Conservation (phyloP, 2,113 vertebrate genomes). For the Hippocampus mohnikei region DNA sequence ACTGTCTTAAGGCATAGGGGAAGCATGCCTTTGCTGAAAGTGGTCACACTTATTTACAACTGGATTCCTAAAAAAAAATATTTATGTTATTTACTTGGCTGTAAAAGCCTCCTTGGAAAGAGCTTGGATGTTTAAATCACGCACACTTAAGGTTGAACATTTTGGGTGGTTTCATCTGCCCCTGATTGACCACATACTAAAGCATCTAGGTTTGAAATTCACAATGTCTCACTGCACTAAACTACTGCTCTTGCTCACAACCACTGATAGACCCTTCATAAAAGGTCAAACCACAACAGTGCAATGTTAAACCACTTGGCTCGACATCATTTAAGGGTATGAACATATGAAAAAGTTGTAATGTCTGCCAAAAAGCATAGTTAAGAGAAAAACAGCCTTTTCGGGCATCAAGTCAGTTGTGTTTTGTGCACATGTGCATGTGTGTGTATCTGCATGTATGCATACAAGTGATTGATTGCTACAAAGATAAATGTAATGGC, state of each 20-base stretch:
- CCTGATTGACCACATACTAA: not conserved
- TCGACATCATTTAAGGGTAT: not conserved
- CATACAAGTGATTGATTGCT: too few relatives aligned
- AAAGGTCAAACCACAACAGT: constrained; percentile 4
- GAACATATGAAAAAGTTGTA: too few relatives aligned
- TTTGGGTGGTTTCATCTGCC: not conserved
- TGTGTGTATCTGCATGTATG: not conserved
- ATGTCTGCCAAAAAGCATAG: not conserved
- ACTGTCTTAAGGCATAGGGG: constrained; percentile 9
- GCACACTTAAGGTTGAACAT: too few relatives aligned
- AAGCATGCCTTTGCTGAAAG: constrained; percentile 29
- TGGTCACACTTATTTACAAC: constrained; percentile 34
- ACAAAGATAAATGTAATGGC: too few relatives aligned
- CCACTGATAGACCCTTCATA: constrained; percentile 4
- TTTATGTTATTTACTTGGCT: not conserved
- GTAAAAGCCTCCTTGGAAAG: too few relatives aligned
- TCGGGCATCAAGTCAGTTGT: not conserved
- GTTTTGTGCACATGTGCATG: not conserved
- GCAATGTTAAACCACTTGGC: constrained; percentile 1
- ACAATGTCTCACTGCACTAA: not conserved
- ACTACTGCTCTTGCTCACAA: constrained; percentile 4
- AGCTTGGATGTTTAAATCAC: too few relatives aligned
- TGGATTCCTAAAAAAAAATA: constrained; percentile 15
- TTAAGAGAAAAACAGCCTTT: not conserved
- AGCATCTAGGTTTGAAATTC: not conserved